phyloP scores from a whole-genome alignment of 2,888 invertebrate genomes.

The Colostygia pectinataria region DNA sequence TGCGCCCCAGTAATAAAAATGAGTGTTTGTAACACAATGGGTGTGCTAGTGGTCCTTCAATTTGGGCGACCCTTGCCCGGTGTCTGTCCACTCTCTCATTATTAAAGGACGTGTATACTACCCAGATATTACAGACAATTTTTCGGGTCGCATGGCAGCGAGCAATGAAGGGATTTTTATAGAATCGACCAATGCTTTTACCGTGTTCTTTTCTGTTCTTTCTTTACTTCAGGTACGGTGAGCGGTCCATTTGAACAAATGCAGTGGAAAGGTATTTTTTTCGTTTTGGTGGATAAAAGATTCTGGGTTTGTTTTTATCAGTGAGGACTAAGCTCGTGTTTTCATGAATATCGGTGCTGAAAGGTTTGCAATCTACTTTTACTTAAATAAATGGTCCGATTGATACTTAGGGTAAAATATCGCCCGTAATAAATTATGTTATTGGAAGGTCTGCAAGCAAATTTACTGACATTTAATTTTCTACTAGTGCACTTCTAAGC shows the following conservation, averaged over 20 bases:
- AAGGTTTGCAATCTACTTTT: slow-evolving; percentile 17
- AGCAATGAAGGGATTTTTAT: slow-evolving; percentile 33
- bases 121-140: slow-evolving; percentile 37
- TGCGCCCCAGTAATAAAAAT: slow-evolving; percentile 59
- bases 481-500: no score
- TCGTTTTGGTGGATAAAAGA: slow-evolving; percentile 12
- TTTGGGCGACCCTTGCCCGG: slow-evolving; percentile 53
- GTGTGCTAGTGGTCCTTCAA: slow-evolving; percentile 50
- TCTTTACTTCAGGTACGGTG: slow-evolving; percentile 27
- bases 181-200: slow-evolving; percentile 30
- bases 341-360: slow-evolving; percentile 13
- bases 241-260: slow-evolving; percentile 29
- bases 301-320: slow-evolving; percentile 13
- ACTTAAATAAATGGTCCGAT: not conserved
- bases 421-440: no score
- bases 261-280: slow-evolving; percentile 25
- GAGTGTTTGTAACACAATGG: slow-evolving; percentile 62
- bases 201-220: slow-evolving; percentile 25
- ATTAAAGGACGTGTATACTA: slow-evolving; percentile 52
- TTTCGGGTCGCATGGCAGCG: slow-evolving; percentile 36
- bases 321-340: slow-evolving; percentile 12
- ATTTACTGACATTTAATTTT: no score
- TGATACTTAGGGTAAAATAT: no score
- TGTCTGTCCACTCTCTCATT: slow-evolving; percentile 52
- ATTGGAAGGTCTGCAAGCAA: no score